Evolutionary conservation across 2,797 vertebrate genomes (phyloP).

Genomic region (Helarctos malayanus): DNA sequence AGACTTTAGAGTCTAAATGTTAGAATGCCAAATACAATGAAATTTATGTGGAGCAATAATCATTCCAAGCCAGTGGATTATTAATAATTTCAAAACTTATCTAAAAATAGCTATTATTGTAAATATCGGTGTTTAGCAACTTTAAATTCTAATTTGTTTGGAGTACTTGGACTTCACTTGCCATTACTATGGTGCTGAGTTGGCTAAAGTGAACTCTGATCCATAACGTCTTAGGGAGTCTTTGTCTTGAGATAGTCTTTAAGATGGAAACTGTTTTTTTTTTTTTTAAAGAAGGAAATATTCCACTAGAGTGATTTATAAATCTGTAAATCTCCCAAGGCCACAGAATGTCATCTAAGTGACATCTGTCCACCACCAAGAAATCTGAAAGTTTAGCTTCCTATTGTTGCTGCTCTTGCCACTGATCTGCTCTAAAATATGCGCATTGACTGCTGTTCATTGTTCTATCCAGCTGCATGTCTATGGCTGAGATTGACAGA

Average conservation of each 20-base stretch:
- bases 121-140: neutral
- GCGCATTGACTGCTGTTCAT: neutral
- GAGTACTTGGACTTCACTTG: neutral
- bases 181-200: neutral
- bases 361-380: neutral
- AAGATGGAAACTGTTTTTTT: neutral
- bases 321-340: neutral
- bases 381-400: neutral
- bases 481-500: neutral
- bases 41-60: neutral
- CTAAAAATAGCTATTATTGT: neutral
- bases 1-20: neutral
- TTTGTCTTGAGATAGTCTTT: neutral
- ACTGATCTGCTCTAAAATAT: neutral
- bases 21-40: neutral
- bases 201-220: neutral
- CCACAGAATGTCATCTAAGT: neutral
- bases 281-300: neutral
- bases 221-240: neutral
- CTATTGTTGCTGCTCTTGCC: neutral
- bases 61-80: neutral
- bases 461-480: too few species aligned
- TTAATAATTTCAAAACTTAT: neutral
- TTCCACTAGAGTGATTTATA: neutral
- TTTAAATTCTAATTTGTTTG: neutral